Conservation (phyloP, 1,140 invertebrate species). For the Polypedilum vanderplanki region DNA sequence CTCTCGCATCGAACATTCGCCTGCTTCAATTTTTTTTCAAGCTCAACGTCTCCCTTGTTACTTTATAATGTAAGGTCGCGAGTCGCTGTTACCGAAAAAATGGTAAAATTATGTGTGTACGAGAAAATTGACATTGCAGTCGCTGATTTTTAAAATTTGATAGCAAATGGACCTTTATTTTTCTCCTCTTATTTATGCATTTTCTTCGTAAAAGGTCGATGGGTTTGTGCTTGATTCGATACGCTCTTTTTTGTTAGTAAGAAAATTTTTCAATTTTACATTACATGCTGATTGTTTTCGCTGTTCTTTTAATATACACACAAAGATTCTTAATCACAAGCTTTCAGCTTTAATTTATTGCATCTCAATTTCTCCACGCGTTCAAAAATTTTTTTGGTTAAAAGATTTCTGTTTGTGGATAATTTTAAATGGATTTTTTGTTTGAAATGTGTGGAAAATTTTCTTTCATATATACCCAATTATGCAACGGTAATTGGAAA, state of each 20-base stretch:
- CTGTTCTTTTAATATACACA: neutral
- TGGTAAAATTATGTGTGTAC: neutral
- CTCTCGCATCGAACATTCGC: neutral
- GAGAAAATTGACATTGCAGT: neutral
- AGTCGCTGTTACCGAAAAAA: slow-evolving; percentile 3
- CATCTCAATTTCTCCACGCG: slow-evolving; percentile 10
- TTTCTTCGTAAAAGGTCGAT: neutral
- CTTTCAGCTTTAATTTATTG: slow-evolving; percentile 19
- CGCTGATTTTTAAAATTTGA: neutral
- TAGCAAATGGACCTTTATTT: neutral
- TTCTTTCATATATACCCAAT: neutral
- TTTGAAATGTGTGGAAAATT: neutral
- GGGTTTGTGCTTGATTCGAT: neutral
- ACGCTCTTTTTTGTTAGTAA: neutral
- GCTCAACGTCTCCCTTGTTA: slow-evolving; percentile 1
- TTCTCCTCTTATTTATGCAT: neutral
- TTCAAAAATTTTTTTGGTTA: neutral
- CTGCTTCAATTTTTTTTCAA: neutral
- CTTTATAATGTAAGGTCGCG: neutral
- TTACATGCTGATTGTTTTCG: neutral
- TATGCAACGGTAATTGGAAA: neutral
- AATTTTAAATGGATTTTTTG: neutral
- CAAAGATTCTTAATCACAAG: slow-evolving; percentile 9
- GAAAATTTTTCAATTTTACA: neutral
- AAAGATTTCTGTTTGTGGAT: neutral